Evolutionary conservation across 2,797 vertebrate genomes (phyloP), one percentile per base, ranked within the genome.

Genomic region (Lophotriccus pileatus): DNA sequence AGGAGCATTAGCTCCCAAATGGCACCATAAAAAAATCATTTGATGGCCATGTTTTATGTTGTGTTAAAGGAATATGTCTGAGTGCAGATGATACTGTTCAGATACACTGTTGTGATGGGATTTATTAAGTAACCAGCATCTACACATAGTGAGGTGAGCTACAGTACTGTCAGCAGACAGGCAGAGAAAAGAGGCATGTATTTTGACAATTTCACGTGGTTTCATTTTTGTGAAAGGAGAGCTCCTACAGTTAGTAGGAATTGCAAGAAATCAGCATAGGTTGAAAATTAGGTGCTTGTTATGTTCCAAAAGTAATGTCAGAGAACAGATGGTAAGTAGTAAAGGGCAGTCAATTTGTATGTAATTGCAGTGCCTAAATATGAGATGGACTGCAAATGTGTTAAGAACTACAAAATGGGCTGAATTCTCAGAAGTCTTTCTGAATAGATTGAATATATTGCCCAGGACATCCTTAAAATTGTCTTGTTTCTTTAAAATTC

Each of bases 201-300:
- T 67, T 78, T 87, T 60, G 37, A 52, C 66, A 75, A 9, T 83
- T 87, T 53, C 37, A 49, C 2, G 0, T 43, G 10, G 39, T 87
- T 72, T 83, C 9, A 13, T 63, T 83, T 92, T 86, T 87, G 12
- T 37, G 12, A 78, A 75, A 52, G 43, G n/a, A 83, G 63, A 74
- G 19, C 22, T 74, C 62, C 64, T 93, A 18, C 49, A 19, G 7
- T n/a, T 76, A 36, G 32, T 72, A 58, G 70, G 28, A 89, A 34
- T 47, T 80, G 24, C 14, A 59, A 55, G n/a, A 76, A 84, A 59
- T 67, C 86, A 80, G 25, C 58, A 41, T 22, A 56, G 66, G 18
- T 58, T 93, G 27, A 74, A 74, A 87, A 79, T 79, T 13, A 84
- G 55, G 44, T 76, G 24, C n/a, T 75, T 95, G 83, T 49, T 63